A percentile compares a stretch with the other conserved stretches of the same genome.
Evolutionary conservation across 92 coral and sea anemone species (phyloP).

Genomic region (Palythoa grandiflora): DNA sequence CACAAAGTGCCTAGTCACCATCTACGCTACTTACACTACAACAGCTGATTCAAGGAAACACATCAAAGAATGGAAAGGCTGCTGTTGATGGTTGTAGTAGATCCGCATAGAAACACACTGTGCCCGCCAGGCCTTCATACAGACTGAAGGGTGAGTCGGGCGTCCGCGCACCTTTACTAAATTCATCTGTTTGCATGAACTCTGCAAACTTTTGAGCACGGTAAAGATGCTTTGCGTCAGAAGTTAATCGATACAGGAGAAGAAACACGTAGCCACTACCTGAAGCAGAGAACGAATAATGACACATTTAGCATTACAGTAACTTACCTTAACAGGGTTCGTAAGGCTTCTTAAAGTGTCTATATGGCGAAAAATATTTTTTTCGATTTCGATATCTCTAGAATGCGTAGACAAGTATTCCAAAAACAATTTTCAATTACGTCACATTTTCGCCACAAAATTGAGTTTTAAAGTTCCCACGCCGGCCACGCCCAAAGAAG

Average conservation of each 20-base stretch:
- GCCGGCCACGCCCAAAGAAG: too few species aligned
- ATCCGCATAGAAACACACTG: conserved; percentile 85
- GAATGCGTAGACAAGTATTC: too few species aligned
- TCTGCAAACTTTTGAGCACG: conserved; percentile 88
- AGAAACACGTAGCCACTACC: conserved; percentile 95
- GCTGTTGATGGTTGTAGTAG: conserved; percentile 79
- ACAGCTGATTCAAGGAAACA: conserved; percentile 60
- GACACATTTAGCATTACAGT: not conserved
- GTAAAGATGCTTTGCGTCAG: conserved; percentile 80
- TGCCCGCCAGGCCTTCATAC: conserved; percentile 95
- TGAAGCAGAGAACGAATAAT: conserved; percentile 4
- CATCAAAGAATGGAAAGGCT: conserved; percentile 92
- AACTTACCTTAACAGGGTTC: too few species aligned
- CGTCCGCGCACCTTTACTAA: conserved; percentile 82
- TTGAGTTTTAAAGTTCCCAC: too few species aligned
- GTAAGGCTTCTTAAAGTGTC: too few species aligned
- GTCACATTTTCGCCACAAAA: too few species aligned
- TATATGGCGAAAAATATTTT: too few species aligned
- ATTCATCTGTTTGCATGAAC: conserved; percentile 88
- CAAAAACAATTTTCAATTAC: too few species aligned
- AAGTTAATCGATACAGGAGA: conserved; percentile 85
- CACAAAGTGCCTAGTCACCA: not conserved
- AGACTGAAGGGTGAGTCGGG: conserved; percentile 96
- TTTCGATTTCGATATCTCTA: too few species aligned
- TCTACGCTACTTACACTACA: not conserved